Evolutionary conservation across 2,888 invertebrate species (phyloP).

Genomic region (Tupiocoris notatus): DNA sequence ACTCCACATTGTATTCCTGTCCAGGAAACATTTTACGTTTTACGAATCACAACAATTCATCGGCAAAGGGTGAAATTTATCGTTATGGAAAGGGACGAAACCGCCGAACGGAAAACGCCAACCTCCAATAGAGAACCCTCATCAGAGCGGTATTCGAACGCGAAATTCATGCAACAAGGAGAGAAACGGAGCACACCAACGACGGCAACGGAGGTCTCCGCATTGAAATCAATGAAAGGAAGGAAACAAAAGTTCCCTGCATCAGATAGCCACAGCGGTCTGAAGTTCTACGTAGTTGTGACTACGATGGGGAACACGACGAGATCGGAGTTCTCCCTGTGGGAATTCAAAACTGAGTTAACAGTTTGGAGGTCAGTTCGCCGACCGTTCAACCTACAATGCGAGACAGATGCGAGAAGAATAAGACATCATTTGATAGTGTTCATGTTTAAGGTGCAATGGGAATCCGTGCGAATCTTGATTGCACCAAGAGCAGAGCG

Average conservation of each 20-base stretch:
- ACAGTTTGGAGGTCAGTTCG: not conserved
- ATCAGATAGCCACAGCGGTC: slow-evolving; percentile 9
- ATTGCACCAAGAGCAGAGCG: too few species aligned
- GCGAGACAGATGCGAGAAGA: too few species aligned
- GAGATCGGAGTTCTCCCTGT: not conserved
- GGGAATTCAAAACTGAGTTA: not conserved
- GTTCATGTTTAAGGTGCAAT: too few species aligned
- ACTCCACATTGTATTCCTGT: too few species aligned
- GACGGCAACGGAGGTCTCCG: slow-evolving; percentile 1
- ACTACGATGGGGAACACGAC: not conserved
- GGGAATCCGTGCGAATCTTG: too few species aligned
- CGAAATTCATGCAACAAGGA: not conserved
- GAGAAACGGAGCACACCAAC: not conserved
- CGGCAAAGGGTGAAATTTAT: not conserved
- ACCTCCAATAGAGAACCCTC: not conserved
- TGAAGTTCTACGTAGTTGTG: not conserved
- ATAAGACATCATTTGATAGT: too few species aligned
- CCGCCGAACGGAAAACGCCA: not conserved
- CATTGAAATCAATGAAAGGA: slow-evolving; percentile 38
- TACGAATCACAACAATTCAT: not conserved
- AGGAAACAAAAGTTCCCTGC: slow-evolving; percentile 35
- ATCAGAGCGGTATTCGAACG: not conserved
- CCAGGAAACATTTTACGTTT: too few species aligned
- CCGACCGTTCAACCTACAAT: not conserved
- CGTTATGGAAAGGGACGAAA: not conserved